These are phyloP conservation scores for Pipistrellus nathusii DNA, from an alignment of 2,797 vertebrate genomes.

Conservation along the genomic window DNA sequence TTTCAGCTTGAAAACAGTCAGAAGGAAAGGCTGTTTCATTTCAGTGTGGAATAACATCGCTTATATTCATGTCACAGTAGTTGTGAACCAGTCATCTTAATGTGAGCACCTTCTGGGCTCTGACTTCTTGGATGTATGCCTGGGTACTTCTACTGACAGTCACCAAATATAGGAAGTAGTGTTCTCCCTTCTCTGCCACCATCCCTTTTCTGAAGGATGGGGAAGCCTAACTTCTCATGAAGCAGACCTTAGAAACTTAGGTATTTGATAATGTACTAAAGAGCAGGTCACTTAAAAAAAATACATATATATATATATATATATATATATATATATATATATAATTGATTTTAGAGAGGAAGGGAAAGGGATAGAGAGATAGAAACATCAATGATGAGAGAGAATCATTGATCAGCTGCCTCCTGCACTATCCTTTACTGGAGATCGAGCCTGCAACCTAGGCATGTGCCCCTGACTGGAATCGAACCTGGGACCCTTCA, in stretches of 20 bases:
- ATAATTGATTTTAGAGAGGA: too few species aligned
- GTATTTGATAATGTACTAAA: background rate
- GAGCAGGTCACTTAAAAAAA: background rate
- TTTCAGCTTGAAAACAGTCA: constrained; percentile 26
- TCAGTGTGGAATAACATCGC: background rate
- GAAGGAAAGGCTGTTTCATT: background rate
- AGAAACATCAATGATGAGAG: too few species aligned
- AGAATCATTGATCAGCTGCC: too few species aligned
- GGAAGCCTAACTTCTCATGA: background rate
- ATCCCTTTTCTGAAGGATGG: background rate
- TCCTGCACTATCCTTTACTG: too few species aligned
- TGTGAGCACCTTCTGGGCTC: background rate
- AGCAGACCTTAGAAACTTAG: background rate
- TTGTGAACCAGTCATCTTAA: background rate
- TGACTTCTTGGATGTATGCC: background rate
- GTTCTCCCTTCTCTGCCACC: background rate
- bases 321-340: too few species aligned
- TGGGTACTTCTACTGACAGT: background rate
- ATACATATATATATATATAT: too few species aligned
- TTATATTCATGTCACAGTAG: background rate
- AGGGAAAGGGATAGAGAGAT: too few species aligned
- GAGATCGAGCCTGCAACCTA: too few species aligned
- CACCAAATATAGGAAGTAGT: background rate
- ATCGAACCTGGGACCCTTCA: too few species aligned
- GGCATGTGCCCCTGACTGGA: too few species aligned